phyloP scores from a whole-genome alignment of 2,113 vertebrate genomes.

The Pholis gunnellus region DNA sequence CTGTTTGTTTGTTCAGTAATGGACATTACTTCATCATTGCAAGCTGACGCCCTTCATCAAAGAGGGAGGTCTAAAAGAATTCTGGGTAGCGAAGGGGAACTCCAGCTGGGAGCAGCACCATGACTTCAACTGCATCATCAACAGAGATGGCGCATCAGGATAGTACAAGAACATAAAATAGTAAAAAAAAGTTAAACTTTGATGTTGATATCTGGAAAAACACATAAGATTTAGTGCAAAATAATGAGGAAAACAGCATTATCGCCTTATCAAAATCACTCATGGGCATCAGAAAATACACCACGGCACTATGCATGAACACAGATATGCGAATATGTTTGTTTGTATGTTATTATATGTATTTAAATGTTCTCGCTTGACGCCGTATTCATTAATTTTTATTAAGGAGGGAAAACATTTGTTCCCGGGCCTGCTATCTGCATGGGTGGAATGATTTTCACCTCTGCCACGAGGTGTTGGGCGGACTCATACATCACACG shows the following conservation, averaged over 20 bases:
- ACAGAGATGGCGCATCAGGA: conserved; percentile 45
- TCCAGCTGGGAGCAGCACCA: conserved; percentile 62
- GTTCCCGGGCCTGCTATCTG: conserved; percentile 93
- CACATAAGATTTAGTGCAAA: conserved; percentile 34
- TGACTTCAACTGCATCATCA: conserved; percentile 42
- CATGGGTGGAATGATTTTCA: conserved; percentile 99
- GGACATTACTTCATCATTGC: conserved; percentile 67
- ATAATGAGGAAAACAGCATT: conserved; percentile 51
- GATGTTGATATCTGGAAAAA: conserved; percentile 32
- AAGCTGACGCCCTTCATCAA: conserved; percentile 76
- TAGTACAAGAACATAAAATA: conserved; percentile 21
- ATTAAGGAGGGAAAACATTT: conserved; percentile 96
- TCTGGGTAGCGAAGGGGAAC: conserved; percentile 66
- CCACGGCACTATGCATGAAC: conserved; percentile 29
- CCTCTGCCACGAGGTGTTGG: conserved; percentile 99
- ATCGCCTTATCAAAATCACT: conserved; percentile 41
- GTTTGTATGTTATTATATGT: background rate
- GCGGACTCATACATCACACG: conserved; percentile 98
- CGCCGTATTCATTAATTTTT: conserved; percentile 96
- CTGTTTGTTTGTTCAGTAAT: conserved; percentile 75
- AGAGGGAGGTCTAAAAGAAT: conserved; percentile 51
- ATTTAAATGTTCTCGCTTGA: conserved; percentile 77
- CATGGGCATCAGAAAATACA: conserved; percentile 31
- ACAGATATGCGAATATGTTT: conserved; percentile 23
- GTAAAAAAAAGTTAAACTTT: conserved; percentile 5